A percentile compares a stretch with the other conserved stretches of the same genome.
Conservation (phyloP, 2,113 vertebrate genomes). For the Arvicanthis niloticus region DNA sequence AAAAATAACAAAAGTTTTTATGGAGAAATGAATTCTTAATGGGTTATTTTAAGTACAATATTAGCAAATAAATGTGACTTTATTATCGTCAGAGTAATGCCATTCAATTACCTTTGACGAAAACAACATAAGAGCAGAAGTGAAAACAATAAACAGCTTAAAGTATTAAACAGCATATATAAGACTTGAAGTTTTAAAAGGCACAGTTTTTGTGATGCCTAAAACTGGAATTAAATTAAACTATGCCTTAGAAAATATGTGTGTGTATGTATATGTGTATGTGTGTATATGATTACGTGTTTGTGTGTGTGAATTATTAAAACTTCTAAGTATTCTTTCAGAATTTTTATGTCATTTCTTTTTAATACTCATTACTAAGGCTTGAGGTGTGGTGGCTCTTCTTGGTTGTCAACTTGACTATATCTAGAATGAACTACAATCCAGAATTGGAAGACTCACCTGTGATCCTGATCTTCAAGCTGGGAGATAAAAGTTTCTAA, state of each 20-base stretch:
- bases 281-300: not conserved
- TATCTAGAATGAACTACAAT: no score
- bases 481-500: no score
- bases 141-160: not conserved
- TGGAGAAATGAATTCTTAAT: not conserved
- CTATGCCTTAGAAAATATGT: not conserved
- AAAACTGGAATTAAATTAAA: not conserved
- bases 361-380: not conserved
- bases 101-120: conserved; percentile 16
- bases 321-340: not conserved
- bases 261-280: not conserved
- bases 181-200: conserved; percentile 26
- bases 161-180: not conserved
- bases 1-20: conserved; percentile 42
- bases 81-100: conserved; percentile 28
- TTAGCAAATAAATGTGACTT: conserved; percentile 42
- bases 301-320: not conserved
- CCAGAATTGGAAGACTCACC: no score
- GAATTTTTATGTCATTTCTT: not conserved
- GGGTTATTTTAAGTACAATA: not conserved
- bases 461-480: no score
- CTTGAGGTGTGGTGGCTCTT: not conserved
- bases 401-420: no score
- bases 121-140: not conserved
- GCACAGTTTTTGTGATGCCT: not conserved